Percentiles rank a stretch among this genome's conserved stretches.
phyloP scores from a whole-genome alignment of 2,888 invertebrate species.

The Tridacna crocea region DNA sequence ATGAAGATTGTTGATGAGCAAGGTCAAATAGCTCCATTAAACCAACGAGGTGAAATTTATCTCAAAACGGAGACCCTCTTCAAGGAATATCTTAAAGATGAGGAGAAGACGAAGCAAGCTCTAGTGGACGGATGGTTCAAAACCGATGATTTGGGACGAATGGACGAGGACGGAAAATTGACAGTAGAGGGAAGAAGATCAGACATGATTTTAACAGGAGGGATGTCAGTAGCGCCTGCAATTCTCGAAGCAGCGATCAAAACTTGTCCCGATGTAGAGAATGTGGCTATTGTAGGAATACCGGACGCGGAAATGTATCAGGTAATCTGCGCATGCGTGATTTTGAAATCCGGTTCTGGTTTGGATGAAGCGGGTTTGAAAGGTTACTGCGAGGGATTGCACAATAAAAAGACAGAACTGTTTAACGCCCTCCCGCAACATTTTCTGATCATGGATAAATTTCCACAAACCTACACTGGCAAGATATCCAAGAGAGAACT shows the following conservation, averaged over 20 bases:
- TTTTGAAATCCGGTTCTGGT: constrained; percentile 30
- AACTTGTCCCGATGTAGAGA: constrained; percentile 14
- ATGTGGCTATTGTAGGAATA: constrained; percentile 44
- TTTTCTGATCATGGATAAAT: constrained; percentile 34
- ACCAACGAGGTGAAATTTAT: constrained; percentile 26
- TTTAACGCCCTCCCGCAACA: constrained; percentile 29
- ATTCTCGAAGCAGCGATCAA: constrained; percentile 28
- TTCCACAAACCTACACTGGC: constrained; percentile 34
- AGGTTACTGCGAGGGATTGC: constrained; percentile 7
- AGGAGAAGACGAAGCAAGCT: background rate
- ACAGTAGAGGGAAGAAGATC: constrained; percentile 30
- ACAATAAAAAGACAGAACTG: constrained; percentile 19
- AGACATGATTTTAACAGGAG: constrained; percentile 33
- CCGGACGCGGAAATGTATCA: constrained; percentile 43
- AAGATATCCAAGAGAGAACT: constrained; percentile 30
- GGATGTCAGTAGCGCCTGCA: constrained; percentile 19
- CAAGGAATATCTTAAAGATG: constrained; percentile 25
- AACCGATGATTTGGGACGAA: constrained; percentile 35
- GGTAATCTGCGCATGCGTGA: constrained; percentile 52
- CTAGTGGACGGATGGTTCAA: constrained; percentile 25
- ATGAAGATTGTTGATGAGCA: constrained; percentile 35
- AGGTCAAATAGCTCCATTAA: constrained; percentile 4
- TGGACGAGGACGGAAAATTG: constrained; percentile 17
- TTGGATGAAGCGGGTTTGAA: constrained; percentile 22
- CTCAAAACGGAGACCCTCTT: constrained; percentile 8